These are phyloP conservation scores for Hymenopus coronatus DNA, from an alignment of 2,888 invertebrate genomes.

Conservation along the genomic window DNA sequence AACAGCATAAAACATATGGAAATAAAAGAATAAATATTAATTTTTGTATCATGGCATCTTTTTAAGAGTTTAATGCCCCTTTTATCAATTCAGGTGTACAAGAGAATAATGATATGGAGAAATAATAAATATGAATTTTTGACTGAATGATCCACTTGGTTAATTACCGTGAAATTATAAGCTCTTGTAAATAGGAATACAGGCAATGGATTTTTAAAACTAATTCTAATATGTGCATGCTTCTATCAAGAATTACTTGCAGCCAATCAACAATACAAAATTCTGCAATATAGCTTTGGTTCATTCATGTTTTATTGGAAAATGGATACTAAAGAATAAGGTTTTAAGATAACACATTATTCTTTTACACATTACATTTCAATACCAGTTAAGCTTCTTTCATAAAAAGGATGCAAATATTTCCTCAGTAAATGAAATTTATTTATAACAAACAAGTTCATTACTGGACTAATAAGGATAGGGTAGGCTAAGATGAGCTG, in stretches of 20 bases:
- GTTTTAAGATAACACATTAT: conserved; percentile 17
- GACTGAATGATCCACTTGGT: no score
- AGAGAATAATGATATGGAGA: no score
- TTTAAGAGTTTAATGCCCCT: no score
- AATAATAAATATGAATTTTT: no score
- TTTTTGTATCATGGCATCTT: no score
- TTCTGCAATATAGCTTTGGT: background rate
- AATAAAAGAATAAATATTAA: no score
- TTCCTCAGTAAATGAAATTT: background rate
- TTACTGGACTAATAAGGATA: background rate
- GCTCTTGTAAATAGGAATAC: no score
- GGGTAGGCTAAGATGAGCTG: background rate
- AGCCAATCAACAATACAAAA: background rate
- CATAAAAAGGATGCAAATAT: background rate
- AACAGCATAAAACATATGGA: no score
- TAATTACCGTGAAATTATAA: no score
- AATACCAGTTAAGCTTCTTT: conserved; percentile 1
- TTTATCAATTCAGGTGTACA: no score
- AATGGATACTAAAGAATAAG: conserved; percentile 32
- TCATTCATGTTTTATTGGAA: conserved; percentile 31
- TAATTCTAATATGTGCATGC: background rate
- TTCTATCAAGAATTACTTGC: background rate
- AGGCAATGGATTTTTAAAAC: background rate
- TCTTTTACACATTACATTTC: conserved; percentile 5
- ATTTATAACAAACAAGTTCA: background rate